Evolutionary conservation across 2,888 invertebrate genomes (phyloP).

Genomic region (Lithophane socia): DNA sequence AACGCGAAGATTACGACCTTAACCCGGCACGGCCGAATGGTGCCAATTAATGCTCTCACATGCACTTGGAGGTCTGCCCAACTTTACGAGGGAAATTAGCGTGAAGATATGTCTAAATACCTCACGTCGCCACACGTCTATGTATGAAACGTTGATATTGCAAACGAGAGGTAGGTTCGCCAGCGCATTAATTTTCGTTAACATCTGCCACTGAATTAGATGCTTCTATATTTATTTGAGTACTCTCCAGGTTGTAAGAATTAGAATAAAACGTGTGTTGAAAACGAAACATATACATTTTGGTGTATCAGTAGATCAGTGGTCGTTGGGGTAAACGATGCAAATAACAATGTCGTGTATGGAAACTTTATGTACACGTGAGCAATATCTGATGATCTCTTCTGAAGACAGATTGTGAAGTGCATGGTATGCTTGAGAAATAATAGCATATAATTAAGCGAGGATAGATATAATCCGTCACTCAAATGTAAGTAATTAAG

Average conservation of each 20-base stretch:
- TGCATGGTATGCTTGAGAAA: conserved; percentile 22
- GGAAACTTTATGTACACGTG: not conserved
- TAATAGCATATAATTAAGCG: conserved; percentile 40
- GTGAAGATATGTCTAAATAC: conserved; percentile 57
- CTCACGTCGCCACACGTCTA: conserved; percentile 37
- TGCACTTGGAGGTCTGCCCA: conserved; percentile 58
- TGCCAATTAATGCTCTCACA: conserved; percentile 61
- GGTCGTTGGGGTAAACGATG: not conserved
- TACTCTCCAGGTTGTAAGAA: conserved; percentile 46
- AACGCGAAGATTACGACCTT: conserved; percentile 58
- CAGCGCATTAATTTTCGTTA: conserved; percentile 71
- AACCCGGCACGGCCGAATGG: conserved; percentile 61
- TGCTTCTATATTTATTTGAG: conserved; percentile 37
- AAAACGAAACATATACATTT: conserved; percentile 10
- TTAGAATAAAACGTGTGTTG: conserved; percentile 51
- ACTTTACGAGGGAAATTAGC: conserved; percentile 57
- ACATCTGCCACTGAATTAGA: conserved; percentile 73
- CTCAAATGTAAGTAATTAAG: conserved; percentile 28
- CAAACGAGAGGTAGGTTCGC: conserved; percentile 74
- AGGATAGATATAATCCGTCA: conserved; percentile 20
- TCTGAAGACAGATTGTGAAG: conserved; percentile 26
- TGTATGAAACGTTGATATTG: conserved; percentile 60
- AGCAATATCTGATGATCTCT: conserved; percentile 6
- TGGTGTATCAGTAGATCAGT: conserved; percentile 26
- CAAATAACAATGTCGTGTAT: conserved; percentile 19